Conservation (phyloP, 2,113 vertebrate species). For the Neotoma lepida region DNA sequence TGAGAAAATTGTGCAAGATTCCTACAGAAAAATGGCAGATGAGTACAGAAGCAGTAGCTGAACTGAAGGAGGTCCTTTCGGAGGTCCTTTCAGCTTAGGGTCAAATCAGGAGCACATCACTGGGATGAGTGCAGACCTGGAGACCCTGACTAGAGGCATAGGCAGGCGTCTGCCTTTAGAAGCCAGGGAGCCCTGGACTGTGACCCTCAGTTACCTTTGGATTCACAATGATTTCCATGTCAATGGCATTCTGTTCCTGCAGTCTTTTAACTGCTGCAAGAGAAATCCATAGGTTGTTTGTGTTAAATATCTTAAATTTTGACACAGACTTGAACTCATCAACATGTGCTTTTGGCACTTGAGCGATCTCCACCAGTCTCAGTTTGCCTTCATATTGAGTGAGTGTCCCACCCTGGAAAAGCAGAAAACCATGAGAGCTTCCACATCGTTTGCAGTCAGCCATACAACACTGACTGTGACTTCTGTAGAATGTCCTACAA, state of each 20-base stretch:
- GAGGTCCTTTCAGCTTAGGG: neutral
- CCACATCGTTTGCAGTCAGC: neutral
- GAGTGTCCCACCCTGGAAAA: constrained; percentile 94
- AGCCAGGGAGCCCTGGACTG: neutral
- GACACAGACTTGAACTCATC: constrained; percentile 99
- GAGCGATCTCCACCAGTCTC: constrained; percentile 97
- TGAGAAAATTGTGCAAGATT: constrained; percentile 27
- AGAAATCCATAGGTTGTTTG: constrained; percentile 98
- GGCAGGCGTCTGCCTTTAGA: neutral
- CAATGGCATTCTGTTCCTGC: constrained; percentile 94
- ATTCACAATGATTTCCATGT: constrained; percentile 99
- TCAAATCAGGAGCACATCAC: neutral
- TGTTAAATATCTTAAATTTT: constrained; percentile 99
- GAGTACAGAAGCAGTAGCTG: neutral
- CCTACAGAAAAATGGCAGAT: neutral
- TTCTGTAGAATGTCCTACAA: neutral
- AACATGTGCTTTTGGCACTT: constrained; percentile 97
- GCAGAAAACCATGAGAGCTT: constrained; percentile 32
- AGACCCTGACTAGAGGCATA: neutral
- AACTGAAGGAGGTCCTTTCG: neutral
- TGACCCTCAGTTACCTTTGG: constrained; percentile 89
- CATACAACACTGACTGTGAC: neutral
- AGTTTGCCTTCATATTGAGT: constrained; percentile 97
- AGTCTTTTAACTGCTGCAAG: constrained; percentile 95
- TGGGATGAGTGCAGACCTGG: neutral